Base-by-base conservation (phyloP, 2,797 vertebrate species). In the Sciaenops ocellatus region DNA sequence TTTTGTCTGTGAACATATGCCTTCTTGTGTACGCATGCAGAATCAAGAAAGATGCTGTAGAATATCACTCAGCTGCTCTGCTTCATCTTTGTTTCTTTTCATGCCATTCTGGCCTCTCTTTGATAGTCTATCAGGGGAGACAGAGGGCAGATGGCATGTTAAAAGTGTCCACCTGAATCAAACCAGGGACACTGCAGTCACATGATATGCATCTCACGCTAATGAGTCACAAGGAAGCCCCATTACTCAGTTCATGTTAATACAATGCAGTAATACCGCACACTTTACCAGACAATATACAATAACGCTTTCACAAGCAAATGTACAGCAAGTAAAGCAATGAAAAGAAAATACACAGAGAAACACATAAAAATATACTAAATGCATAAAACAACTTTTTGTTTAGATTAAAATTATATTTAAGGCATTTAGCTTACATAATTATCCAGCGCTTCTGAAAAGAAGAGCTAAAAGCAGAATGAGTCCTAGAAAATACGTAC, bases 291-390 rank as follows among this genome's bases (percentile, higher is more conserved):
- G 54, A 77, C 26, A 44, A 48, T 30, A 57, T 4, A 55, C 64
- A 69, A 10, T 30, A 55, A 69, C 1, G 4, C 34, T 68, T 71
- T 54, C 10, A 80, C 63, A 84, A 69, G 70, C 56, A 73, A 28
- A 56, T 71, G 47, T 54, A 74, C 54, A 73, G n/a, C 38, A 76
- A 79, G 34, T 42, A 17, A 69, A 30, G 20, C 7, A 28, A 64
- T 70, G 6, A 30, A 28, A 48, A 4, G n/a, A 54, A 2, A 44
- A 52, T 44, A 71, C 4, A 73, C 52, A 6, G 41, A 22, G n/a
- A 42, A 18, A 69, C 55, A 74, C 12, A 63, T 22, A 47, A 28
- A 73, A 44, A 54, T 42, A 24, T 38, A 61, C 0, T 0, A 26
- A 76, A 72, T 42, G 15, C 50, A 46, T 69, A 67, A 42, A 42